phyloP scores from a whole-genome alignment of 2,113 vertebrate genomes.

The Phocoena sinus region DNA sequence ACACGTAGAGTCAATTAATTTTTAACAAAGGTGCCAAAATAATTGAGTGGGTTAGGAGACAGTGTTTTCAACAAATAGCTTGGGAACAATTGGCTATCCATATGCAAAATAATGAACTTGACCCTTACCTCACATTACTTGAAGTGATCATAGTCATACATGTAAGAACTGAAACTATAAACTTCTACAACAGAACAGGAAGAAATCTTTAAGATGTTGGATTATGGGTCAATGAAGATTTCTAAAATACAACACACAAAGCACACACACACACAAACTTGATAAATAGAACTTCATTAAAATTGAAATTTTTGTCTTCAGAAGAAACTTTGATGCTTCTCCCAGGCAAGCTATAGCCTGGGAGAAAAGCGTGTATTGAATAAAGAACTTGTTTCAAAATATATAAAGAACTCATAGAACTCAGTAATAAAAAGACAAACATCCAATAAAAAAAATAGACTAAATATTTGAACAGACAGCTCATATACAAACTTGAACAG shows the following conservation, averaged over 20 bases:
- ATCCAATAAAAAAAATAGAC: not conserved
- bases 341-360: not conserved
- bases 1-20: not conserved
- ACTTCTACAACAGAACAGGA: not conserved
- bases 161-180: constrained; percentile 10
- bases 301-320: not conserved
- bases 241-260: constrained; percentile 15
- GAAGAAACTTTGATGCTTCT: not conserved
- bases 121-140: not conserved
- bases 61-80: not conserved
- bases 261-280: not conserved
- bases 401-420: not conserved
- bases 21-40: not conserved
- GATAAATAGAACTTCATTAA: not conserved
- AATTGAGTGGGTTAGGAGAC: not conserved
- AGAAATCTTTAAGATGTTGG: not conserved
- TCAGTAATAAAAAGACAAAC: not conserved
- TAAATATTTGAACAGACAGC: not conserved
- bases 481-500: not conserved
- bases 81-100: not conserved
- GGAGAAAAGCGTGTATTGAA: not conserved
- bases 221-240: not conserved
- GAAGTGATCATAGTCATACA: not conserved
- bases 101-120: not conserved
- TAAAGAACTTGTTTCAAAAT: constrained; percentile 17